Evolutionary conservation across 2,797 vertebrate genomes (phyloP), one percentile per base, ranked within the genome.

Genomic region (Hippoglossus hippoglossus): DNA sequence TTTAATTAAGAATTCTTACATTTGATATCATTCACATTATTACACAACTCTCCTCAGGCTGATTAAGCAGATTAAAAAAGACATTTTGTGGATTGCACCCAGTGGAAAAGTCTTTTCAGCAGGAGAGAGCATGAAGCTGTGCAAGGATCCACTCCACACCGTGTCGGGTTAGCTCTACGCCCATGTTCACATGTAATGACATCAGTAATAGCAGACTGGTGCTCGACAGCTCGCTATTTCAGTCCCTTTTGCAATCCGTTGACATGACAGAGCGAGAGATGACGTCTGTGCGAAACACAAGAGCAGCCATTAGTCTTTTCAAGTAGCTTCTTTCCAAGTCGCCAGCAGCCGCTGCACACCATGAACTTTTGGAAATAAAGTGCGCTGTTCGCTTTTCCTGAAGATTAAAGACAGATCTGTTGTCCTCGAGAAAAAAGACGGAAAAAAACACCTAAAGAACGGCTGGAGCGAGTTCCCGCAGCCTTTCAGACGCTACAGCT

Each of bases 101-200:
- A 18, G 19, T 9, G 47, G 47, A 2, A 69, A 16, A 31, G 7
- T 10, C 39, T 49, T n/a, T 49, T 49, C 34, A 61, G 61, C 63
- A 55, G 19, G 28, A 54, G n/a, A 31, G 11, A 67, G 67, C 57
- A 51, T 12, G 52, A 57, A 49, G 63, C 47, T 67, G 69, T 59
- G 61, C 49, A 62, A 64, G 59, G 68, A 67, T 62, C 71, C 52
- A 74, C 78, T 85, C 54, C 66, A 41, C 4, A 21, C 62, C 15
- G 55, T 72, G 78, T 76, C 74, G 57, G 63, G 80, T 66, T 79
- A 71, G 77, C 82, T 47, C 79, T 63, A 63, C 34, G 1, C 67
- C 26, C 25, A 16, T 58, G 44, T 67, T 66, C 76, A 74, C 55
- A 24, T 24, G 10, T 62, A 75, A 75, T 62, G 54, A 71, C 68